Conservation (phyloP, 2,797 vertebrate species). For the Adelosebastes latens region DNA sequence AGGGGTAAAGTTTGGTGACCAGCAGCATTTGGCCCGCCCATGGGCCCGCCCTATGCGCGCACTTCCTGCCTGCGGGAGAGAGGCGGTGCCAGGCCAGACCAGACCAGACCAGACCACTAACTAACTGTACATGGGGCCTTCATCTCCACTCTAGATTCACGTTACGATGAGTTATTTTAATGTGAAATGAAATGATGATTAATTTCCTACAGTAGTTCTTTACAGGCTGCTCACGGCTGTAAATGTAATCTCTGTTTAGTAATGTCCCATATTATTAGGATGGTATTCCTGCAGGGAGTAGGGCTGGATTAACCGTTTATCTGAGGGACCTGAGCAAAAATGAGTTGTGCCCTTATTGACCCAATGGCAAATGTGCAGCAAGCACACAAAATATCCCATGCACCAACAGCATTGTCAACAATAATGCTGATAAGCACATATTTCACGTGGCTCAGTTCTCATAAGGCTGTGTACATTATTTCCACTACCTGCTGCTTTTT, state of each 20-base stretch:
- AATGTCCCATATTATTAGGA: neutral
- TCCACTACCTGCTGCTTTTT: neutral
- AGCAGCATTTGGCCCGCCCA: slow-evolving; percentile 67
- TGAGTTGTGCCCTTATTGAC: neutral
- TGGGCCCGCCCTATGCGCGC: slow-evolving; percentile 70
- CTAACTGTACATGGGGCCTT: neutral
- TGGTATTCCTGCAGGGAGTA: neutral
- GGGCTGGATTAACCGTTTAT: neutral
- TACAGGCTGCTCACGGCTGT: neutral
- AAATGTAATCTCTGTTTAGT: neutral
- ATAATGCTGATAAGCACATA: neutral
- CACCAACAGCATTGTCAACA: neutral
- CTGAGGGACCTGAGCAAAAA: neutral
- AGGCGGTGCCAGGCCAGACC: neutral
- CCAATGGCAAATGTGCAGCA: neutral
- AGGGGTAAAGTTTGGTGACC: slow-evolving; percentile 56
- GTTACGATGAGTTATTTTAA: neutral
- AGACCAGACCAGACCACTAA: too few species aligned
- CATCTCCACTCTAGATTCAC: neutral
- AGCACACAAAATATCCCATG: too few species aligned
- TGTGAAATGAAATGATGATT: neutral
- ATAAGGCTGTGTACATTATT: too few species aligned
- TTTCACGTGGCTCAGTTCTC: too few species aligned
- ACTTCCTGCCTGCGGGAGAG: slow-evolving; percentile 1
- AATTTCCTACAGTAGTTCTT: neutral